These are phyloP conservation scores for Macropis europaea DNA, from an alignment of 2,888 invertebrate species.

Conservation along the genomic window DNA sequence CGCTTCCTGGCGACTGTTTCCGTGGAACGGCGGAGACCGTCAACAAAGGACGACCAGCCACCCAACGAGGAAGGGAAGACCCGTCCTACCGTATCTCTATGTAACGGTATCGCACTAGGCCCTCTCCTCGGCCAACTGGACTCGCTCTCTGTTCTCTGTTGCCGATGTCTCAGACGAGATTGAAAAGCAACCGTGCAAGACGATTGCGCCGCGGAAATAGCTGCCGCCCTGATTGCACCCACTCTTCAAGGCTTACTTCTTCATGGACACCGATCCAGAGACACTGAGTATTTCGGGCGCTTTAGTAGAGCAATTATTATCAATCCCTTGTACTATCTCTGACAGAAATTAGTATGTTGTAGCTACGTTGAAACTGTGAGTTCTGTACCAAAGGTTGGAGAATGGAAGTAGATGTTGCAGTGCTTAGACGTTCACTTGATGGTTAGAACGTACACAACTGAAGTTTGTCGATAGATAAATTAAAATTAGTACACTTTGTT, in stretches of 20 bases:
- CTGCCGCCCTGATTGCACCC: neutral
- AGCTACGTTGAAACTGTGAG: no score
- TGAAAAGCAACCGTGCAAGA: slow-evolving; percentile 46
- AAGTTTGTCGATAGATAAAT: no score
- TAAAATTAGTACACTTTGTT: no score
- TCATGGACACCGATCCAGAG: slow-evolving; percentile 9
- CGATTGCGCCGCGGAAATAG: slow-evolving; percentile 11
- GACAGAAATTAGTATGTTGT: no score
- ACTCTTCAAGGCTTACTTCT: neutral
- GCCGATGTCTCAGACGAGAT: slow-evolving; percentile 27
- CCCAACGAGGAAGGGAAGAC: slow-evolving; percentile 55
- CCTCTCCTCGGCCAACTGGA: slow-evolving; percentile 43
- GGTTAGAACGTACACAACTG: no score
- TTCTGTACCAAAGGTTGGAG: no score
- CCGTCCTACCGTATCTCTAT: slow-evolving; percentile 54
- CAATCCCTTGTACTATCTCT: no score
- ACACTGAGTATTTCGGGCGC: neutral
- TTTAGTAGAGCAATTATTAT: no score
- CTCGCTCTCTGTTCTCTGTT: slow-evolving; percentile 2
- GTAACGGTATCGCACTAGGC: slow-evolving; percentile 51
- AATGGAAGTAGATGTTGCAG: no score
- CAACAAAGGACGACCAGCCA: slow-evolving; percentile 71
- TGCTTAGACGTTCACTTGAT: no score
- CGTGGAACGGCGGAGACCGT: slow-evolving; percentile 66
- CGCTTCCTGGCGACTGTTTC: slow-evolving; percentile 75